A percentile compares a stretch with the other conserved stretches of the same genome.
Conservation (phyloP, 2,113 vertebrate genomes). For the Haemorhous mexicanus region DNA sequence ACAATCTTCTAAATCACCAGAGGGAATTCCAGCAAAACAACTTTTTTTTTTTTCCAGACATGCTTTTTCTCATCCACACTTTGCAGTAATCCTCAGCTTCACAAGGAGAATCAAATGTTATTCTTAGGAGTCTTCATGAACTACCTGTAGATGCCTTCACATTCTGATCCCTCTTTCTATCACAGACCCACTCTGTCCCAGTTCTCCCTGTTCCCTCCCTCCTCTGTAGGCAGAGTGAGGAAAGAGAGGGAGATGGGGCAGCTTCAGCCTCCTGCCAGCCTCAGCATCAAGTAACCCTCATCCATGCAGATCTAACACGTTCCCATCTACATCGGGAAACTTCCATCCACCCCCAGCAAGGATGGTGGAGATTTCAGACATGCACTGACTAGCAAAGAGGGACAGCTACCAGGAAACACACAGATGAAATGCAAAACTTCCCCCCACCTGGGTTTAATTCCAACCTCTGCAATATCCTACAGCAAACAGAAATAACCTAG, state of each 20-base stretch:
- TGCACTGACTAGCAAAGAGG: background rate
- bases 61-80: background rate
- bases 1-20: background rate
- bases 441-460: background rate
- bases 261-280: background rate
- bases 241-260: background rate
- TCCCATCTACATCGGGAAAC: background rate
- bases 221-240: background rate
- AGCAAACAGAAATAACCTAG: background rate
- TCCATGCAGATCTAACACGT: background rate
- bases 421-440: background rate
- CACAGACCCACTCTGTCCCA: fast-evolving
- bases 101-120: background rate
- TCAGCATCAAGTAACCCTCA: background rate
- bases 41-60: background rate
- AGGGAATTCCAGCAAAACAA: background rate
- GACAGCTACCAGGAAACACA: background rate
- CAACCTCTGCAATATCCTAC: background rate
- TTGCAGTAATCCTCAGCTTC: background rate
- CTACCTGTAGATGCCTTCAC: background rate
- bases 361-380: background rate
- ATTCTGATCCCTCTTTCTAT: background rate
- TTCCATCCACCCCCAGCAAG: background rate
- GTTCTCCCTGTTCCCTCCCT: background rate
- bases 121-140: background rate